Evolutionary conservation across 2,888 invertebrate species (phyloP).

Genomic region (Leptopterna dolabrata): DNA sequence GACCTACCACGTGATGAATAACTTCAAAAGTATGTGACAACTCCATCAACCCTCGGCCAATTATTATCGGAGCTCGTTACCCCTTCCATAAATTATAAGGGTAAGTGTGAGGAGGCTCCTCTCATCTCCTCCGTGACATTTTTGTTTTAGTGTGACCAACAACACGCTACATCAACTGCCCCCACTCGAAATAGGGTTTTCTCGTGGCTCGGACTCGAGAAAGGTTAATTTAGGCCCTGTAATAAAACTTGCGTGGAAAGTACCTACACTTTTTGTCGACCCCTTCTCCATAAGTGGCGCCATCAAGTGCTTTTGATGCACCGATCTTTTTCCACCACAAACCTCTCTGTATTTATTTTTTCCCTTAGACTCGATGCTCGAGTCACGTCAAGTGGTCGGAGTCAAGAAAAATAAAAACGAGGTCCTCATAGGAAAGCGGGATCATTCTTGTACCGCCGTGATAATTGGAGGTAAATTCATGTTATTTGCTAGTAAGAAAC

Average conservation of each 20-base stretch:
- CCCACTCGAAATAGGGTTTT: too few relatives aligned
- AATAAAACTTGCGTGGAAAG: background rate
- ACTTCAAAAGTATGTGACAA: too few relatives aligned
- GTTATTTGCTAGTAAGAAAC: background rate
- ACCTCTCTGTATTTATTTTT: background rate
- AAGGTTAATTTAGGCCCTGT: background rate
- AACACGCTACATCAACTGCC: background rate
- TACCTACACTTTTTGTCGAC: background rate
- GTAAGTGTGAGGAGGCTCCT: too few relatives aligned
- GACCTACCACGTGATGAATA: too few relatives aligned
- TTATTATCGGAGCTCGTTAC: too few relatives aligned
- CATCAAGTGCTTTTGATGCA: background rate
- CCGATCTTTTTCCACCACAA: background rate
- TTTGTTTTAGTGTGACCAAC: background rate
- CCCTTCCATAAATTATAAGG: too few relatives aligned
- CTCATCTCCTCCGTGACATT: too few relatives aligned
- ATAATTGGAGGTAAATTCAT: background rate
- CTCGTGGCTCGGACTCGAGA: too few relatives aligned
- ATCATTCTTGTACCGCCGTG: background rate
- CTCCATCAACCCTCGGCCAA: too few relatives aligned
- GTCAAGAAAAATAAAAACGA: background rate
- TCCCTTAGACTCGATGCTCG: background rate
- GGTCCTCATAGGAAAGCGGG: background rate
- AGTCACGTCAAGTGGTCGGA: background rate
- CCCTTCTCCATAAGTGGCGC: background rate